Evolutionary conservation across 2,113 vertebrate genomes (phyloP).

Genomic region (Tachuris rubrigastra): DNA sequence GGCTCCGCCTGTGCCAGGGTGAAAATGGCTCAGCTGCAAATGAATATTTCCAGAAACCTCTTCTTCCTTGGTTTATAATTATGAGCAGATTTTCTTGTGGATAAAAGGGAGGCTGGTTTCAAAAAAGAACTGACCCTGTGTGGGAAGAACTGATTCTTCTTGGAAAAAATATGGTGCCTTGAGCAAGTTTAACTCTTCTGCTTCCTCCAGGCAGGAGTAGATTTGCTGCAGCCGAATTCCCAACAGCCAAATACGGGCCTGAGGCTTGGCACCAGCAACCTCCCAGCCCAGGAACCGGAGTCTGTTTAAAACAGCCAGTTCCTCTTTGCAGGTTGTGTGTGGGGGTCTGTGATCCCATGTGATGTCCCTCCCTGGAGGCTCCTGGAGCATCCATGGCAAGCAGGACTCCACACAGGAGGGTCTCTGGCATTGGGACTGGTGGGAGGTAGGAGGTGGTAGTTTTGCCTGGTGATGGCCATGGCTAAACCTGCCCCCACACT

Average conservation of each 20-base stretch:
- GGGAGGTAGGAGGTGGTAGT: neutral
- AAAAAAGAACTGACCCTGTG: constrained; percentile 65
- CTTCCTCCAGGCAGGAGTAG: neutral
- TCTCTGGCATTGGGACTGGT: neutral
- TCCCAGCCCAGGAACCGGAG: neutral
- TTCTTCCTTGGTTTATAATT: constrained; percentile 59
- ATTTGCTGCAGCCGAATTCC: neutral
- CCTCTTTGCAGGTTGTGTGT: rapidly evolving
- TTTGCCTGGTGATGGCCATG: rapidly evolving
- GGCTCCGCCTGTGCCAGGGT: constrained; percentile 62
- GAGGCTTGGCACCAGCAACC: neutral
- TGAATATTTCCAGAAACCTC: constrained; percentile 69
- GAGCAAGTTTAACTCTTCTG: constrained; percentile 52
- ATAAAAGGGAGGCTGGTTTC: constrained; percentile 64
- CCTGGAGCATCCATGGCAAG: neutral
- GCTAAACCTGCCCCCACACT: neutral
- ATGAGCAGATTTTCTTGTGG: constrained; percentile 67
- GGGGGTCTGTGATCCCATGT: neutral
- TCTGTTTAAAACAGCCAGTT: neutral
- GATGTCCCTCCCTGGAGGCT: neutral
- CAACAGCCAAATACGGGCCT: neutral
- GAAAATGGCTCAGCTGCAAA: constrained; percentile 68
- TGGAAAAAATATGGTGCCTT: constrained; percentile 52
- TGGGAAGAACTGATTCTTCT: constrained; percentile 61
- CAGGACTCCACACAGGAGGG: rapidly evolving